Base-by-base conservation (phyloP, 2,113 vertebrate species). In the Rhipidura dahli region DNA sequence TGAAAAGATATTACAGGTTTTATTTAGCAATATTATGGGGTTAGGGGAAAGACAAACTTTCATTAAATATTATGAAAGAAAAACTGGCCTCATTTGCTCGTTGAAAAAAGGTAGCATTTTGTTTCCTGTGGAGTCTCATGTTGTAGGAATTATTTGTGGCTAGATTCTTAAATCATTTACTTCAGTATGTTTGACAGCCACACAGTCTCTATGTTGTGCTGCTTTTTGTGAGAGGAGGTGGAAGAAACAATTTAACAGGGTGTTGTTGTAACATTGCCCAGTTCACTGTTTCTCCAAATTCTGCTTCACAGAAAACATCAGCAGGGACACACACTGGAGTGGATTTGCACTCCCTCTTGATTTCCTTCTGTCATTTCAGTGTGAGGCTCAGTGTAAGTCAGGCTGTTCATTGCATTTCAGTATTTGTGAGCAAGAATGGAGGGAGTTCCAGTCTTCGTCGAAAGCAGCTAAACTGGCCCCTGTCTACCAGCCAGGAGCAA, bases 1-100 rank as follows among this genome's bases (percentile, higher is more conserved):
- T 97, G 94, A 96, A 96, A 96, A 97, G 95, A 95, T 97, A 97
- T 92, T 95, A 90, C 86, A 98, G 97, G 96, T 96, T 97, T 98
- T 98, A 98, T 98, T 98, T 98, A 98, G 95, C 95, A 98, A 98
- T 98, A 97, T 97, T 97, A 86, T 0, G 81, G 84, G 83, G 53
- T 82, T 82, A 90, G 93, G 93, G 59, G 26, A 90, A 94, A 93
- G 86, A 98, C 87, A 91, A 98, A 96, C 95, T 97, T 97, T 96
- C 95, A 97, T 98, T 98, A 98, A 98, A 98, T 97, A 93, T 97
- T 97, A 84, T 84, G 87, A 93, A 96, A 96, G 94, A 95, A 94
- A 97, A 96, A 97, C 95, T 96, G 37, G 96, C 97, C 95, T 98
- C 97, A 94, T 97, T 96, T 97, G 94, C 96, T 98, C 97, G 97